Percentiles rank a stretch among this genome's conserved stretches.
Evolutionary conservation across 2,797 vertebrate genomes (phyloP).

Genomic region (Aldrovandia affinis): DNA sequence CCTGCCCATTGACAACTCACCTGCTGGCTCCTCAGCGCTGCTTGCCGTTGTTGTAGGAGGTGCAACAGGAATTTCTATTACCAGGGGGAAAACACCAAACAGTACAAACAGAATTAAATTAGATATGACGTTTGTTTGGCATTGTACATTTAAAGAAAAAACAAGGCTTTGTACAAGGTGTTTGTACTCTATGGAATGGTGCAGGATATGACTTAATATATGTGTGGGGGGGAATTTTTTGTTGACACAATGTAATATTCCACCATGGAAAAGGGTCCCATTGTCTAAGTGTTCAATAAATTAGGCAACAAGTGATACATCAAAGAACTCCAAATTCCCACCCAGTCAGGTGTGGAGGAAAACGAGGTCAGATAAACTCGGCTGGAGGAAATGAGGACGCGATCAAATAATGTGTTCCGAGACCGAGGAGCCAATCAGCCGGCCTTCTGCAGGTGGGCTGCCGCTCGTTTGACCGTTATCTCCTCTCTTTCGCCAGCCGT

Average conservation of each 20-base stretch:
- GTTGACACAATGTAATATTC: conserved; percentile 14
- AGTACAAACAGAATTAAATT: conserved; percentile 43
- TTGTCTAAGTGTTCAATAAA: conserved; percentile 4
- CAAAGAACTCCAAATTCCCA: neutral
- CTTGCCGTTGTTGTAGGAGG: conserved; percentile 86
- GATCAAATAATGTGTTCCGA: conserved; percentile 1
- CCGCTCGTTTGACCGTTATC: neutral
- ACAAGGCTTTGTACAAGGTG: neutral
- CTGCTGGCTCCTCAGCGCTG: conserved; percentile 88
- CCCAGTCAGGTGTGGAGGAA: neutral
- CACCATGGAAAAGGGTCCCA: conserved; percentile 41
- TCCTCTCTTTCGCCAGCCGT: neutral
- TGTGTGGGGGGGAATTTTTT: neutral
- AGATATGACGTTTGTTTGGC: neutral
- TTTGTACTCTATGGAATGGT: neutral
- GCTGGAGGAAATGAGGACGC: neutral
- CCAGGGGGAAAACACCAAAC: conserved; percentile 38
- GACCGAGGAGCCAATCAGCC: neutral
- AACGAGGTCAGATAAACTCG: neutral
- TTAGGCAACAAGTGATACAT: neutral
- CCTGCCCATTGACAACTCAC: conserved; percentile 62
- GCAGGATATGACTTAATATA: neutral
- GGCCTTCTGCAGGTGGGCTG: neutral
- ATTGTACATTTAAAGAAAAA: neutral
- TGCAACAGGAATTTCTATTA: conserved; percentile 89